These are phyloP conservation scores for Neodiprion pinetum DNA, from an alignment of 1,140 invertebrate species.

Conservation along the genomic window DNA sequence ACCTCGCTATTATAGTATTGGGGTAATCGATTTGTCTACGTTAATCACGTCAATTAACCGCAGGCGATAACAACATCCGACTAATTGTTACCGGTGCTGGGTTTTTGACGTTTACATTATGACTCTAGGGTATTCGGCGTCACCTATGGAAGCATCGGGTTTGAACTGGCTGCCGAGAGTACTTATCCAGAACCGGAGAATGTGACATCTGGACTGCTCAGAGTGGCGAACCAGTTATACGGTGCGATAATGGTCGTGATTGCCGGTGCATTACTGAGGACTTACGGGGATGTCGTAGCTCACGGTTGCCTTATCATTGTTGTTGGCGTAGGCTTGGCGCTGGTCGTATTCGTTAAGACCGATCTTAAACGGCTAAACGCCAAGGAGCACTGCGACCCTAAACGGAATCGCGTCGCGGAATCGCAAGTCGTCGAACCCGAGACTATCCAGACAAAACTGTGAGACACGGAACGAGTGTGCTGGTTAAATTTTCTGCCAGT, in stretches of 20 bases:
- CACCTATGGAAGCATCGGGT: slow-evolving; percentile 76
- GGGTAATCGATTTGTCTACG: slow-evolving; percentile 50
- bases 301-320: slow-evolving; percentile 54
- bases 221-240: slow-evolving; percentile 71
- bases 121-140: slow-evolving; percentile 73
- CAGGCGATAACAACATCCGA: too few relatives aligned
- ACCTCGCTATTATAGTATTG: slow-evolving; percentile 65
- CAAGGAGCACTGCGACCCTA: too few relatives aligned
- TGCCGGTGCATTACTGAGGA: slow-evolving; percentile 39
- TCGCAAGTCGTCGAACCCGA: too few relatives aligned
- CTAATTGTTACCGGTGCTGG: too few relatives aligned
- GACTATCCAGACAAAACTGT: too few relatives aligned
- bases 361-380: slow-evolving; percentile 62
- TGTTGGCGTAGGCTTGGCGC: slow-evolving; percentile 62
- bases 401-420: too few relatives aligned
- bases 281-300: slow-evolving; percentile 42
- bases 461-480: too few relatives aligned
- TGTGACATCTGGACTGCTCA: slow-evolving; percentile 72
- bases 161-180: slow-evolving; percentile 78
- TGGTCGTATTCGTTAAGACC: slow-evolving; percentile 65
- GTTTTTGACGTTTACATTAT: too few relatives aligned
- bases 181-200: slow-evolving; percentile 77
- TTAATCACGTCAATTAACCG: too few relatives aligned
- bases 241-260: slow-evolving; percentile 66
- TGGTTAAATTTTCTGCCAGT: too few relatives aligned